phyloP scores from a whole-genome alignment of 1,140 invertebrate species.

The Chironomus striatipennis region DNA sequence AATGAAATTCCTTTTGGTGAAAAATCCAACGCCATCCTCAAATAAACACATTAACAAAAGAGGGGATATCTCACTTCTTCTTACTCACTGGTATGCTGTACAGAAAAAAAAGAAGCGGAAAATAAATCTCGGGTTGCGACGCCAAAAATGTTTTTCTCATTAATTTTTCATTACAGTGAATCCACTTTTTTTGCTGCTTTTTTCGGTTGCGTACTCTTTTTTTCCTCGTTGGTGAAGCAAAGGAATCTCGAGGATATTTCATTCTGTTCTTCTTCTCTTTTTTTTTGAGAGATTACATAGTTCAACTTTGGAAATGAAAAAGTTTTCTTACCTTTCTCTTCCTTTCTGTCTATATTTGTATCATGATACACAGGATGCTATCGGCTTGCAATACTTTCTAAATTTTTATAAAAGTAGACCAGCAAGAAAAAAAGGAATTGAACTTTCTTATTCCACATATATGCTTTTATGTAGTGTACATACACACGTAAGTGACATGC shows the following conservation, averaged over 20 bases:
- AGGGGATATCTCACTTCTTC: neutral
- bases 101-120: neutral
- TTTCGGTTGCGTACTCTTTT: too few relatives aligned
- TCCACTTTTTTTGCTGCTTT: neutral
- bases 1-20: neutral
- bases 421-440: too few relatives aligned
- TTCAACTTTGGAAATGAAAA: slow-evolving; percentile 14
- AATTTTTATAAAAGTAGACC: too few relatives aligned
- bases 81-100: neutral
- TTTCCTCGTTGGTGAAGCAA: neutral
- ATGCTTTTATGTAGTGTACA: too few relatives aligned
- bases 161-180: slow-evolving; percentile 20
- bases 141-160: slow-evolving; percentile 20
- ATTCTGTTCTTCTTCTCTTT: neutral
- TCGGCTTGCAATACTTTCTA: too few relatives aligned
- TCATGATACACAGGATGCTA: neutral
- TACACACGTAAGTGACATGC: too few relatives aligned
- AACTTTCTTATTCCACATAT: too few relatives aligned
- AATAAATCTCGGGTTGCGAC: slow-evolving; percentile 5
- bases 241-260: neutral
- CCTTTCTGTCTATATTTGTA: neutral
- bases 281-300: neutral
- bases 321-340: neutral
- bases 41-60: slow-evolving; percentile 9
- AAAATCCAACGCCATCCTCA: neutral